These are phyloP conservation scores for Anarrhichthys ocellatus DNA, from an alignment of 2,113 vertebrate species.

Conservation along the genomic window DNA sequence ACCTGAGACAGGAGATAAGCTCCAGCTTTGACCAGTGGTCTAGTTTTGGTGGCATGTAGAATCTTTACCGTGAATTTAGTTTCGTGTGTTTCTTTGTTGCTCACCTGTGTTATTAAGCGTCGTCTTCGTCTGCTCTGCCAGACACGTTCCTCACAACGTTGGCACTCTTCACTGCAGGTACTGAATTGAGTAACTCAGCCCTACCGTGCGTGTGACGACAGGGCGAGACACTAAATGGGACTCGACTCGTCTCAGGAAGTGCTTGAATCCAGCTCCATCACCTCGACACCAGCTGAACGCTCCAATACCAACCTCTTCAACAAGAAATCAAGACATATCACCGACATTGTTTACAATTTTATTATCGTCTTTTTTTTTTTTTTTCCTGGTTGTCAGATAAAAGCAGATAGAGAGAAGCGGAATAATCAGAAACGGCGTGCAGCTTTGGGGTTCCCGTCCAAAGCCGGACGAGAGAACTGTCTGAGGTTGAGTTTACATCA, in stretches of 20 bases:
- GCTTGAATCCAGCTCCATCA: background rate
- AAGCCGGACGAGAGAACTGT: slow-evolving; percentile 53
- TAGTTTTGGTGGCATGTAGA: too few species aligned
- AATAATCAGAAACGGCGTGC: slow-evolving; percentile 64
- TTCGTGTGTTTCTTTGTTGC: too few species aligned
- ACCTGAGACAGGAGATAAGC: too few species aligned
- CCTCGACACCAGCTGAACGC: background rate
- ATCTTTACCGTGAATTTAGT: too few species aligned
- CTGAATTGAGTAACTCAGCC: too few species aligned
- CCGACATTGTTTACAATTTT: slow-evolving; percentile 68
- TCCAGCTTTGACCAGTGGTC: too few species aligned
- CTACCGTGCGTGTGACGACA: too few species aligned
- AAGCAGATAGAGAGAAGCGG: slow-evolving; percentile 75
- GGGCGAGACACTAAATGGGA: background rate
- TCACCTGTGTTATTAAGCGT: background rate
- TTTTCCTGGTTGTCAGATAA: slow-evolving; percentile 60
- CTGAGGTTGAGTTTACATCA: slow-evolving; percentile 62
- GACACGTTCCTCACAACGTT: background rate
- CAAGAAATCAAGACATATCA: slow-evolving; percentile 34
- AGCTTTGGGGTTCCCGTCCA: slow-evolving; percentile 68
- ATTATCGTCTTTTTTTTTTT: slow-evolving; percentile 66
- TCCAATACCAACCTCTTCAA: background rate
- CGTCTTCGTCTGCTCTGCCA: background rate
- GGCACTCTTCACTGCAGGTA: background rate
- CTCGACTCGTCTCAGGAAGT: background rate